Conservation (phyloP, 2,797 vertebrate species). For the Sebastes nivosus region DNA sequence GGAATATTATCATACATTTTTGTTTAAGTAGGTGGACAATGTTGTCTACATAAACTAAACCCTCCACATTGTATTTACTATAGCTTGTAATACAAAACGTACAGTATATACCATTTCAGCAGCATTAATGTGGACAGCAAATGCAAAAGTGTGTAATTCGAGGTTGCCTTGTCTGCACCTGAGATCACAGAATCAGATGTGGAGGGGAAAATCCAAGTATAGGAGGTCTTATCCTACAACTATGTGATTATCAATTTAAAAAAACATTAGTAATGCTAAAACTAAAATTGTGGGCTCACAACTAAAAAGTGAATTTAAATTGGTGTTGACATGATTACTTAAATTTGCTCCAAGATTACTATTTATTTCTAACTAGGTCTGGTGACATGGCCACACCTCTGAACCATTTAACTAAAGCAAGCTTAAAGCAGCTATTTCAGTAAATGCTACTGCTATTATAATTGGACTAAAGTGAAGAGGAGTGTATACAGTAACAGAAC, state of each 20-base stretch:
- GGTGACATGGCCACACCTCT: neutral
- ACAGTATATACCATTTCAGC: neutral
- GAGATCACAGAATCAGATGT: neutral
- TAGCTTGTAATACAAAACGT: neutral
- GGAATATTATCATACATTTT: neutral
- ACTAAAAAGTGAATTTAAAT: neutral
- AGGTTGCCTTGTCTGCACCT: neutral
- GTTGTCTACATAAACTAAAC: neutral
- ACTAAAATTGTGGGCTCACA: neutral
- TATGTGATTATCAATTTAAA: neutral
- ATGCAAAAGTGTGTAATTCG: neutral
- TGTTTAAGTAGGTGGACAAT: neutral
- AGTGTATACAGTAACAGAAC: neutral
- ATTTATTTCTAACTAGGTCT: neutral
- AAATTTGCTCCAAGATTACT: neutral
- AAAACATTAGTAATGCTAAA: neutral
- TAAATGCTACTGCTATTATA: neutral
- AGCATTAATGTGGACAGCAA: neutral
- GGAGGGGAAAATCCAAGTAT: neutral
- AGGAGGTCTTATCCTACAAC: neutral
- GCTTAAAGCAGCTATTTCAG: neutral
- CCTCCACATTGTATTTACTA: neutral
- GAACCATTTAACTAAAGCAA: neutral
- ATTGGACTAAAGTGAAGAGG: neutral
- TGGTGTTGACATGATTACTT: too few relatives aligned